A percentile compares a stretch with the other conserved stretches of the same genome.
These are phyloP conservation scores for Chlamydotis undulata DNA, from an alignment of 2,113 vertebrate species.

Conservation along the genomic window DNA sequence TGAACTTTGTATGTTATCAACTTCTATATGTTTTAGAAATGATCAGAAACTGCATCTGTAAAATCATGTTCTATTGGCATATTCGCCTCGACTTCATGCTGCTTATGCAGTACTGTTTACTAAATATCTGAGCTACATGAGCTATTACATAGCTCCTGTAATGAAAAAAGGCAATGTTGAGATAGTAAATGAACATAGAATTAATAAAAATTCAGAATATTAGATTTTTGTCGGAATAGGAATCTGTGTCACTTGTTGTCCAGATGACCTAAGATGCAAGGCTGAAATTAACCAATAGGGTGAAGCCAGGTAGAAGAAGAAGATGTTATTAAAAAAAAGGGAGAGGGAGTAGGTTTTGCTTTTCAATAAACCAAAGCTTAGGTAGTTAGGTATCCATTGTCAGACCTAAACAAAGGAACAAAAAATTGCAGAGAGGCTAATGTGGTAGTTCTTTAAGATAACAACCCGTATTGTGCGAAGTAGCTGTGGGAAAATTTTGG, in stretches of 20 bases:
- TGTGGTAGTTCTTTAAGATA: background rate
- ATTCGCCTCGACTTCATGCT: background rate
- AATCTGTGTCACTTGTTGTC: background rate
- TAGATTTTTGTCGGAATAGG: background rate
- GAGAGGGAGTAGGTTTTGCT: background rate
- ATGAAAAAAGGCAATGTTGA: background rate
- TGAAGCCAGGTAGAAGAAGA: background rate
- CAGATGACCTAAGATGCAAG: background rate
- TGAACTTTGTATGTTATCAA: background rate
- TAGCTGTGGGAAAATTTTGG: background rate
- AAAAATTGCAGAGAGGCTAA: background rate
- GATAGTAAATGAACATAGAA: background rate
- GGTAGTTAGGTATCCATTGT: background rate
- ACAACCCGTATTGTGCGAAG: background rate
- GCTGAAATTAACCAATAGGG: background rate
- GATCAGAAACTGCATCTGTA: background rate
- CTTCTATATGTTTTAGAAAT: background rate
- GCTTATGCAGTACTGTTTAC: background rate
- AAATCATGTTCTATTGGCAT: background rate
- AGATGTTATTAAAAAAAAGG: background rate
- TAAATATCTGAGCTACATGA: background rate
- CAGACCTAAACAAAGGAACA: background rate
- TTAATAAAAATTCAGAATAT: background rate
- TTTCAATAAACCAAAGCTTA: background rate
- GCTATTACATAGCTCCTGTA: background rate